A percentile compares a stretch with the other conserved stretches of the same genome.
Evolutionary conservation across 2,797 vertebrate species (phyloP).

Genomic region (Microctenopoma steveboyesi): DNA sequence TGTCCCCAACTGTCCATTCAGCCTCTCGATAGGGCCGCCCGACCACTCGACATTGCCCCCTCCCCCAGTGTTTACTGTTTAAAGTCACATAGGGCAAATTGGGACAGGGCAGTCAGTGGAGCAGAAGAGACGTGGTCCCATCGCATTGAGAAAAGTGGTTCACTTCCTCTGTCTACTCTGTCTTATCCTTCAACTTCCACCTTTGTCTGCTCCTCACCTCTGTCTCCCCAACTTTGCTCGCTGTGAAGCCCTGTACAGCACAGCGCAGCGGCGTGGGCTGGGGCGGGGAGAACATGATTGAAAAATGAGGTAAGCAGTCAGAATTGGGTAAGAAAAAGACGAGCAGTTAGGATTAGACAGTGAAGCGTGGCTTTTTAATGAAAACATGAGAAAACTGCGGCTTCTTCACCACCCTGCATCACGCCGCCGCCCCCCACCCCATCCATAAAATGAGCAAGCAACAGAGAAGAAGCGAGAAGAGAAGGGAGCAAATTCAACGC

Average conservation of each 20-base stretch:
- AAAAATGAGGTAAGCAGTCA: slow-evolving; percentile 77
- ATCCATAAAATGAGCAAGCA: slow-evolving; percentile 55
- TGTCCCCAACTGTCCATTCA: slow-evolving; percentile 41
- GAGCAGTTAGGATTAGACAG: slow-evolving; percentile 81
- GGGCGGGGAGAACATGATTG: slow-evolving; percentile 65
- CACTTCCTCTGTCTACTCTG: slow-evolving; percentile 36
- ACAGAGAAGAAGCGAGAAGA: slow-evolving; percentile 24
- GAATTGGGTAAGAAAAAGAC: slow-evolving; percentile 73
- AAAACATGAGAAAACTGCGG: slow-evolving; percentile 79
- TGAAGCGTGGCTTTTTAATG: slow-evolving; percentile 88
- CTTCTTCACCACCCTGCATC: slow-evolving; percentile 54
- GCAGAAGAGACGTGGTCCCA: slow-evolving; percentile 81
- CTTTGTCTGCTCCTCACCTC: slow-evolving; percentile 45
- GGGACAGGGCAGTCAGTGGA: slow-evolving; percentile 80
- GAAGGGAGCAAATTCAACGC: slow-evolving; percentile 32
- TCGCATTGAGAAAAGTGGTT: slow-evolving; percentile 55
- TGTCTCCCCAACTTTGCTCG: slow-evolving; percentile 43
- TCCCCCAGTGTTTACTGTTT: slow-evolving; percentile 80
- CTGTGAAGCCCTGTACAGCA: slow-evolving; percentile 16
- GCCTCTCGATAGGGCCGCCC: slow-evolving; percentile 22
- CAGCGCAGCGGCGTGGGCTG: slow-evolving; percentile 27
- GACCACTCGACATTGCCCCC: slow-evolving; percentile 43
- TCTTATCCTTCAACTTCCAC: slow-evolving; percentile 44
- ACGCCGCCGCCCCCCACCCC: background rate
- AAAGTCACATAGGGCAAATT: slow-evolving; percentile 81